Percentiles rank a stretch among this genome's conserved stretches.
Conservation (phyloP, 2,113 vertebrate species). For the Muscicapa adusta region DNA sequence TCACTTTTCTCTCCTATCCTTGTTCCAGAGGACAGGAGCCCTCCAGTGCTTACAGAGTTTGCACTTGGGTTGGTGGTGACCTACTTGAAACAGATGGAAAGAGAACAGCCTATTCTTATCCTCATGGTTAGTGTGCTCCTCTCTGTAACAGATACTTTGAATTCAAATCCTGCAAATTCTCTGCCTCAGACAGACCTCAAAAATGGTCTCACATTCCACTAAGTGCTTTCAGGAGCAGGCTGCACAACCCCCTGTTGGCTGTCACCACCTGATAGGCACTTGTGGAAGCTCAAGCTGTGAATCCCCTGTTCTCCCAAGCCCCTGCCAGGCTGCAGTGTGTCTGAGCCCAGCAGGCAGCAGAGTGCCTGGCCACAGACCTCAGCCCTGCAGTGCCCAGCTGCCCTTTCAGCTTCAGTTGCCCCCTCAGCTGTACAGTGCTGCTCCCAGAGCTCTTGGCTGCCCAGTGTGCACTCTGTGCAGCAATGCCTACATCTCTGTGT, state of each 20-base stretch:
- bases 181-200: background rate
- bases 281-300: background rate
- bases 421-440: background rate
- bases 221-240: background rate
- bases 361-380: background rate
- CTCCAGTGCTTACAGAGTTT: background rate
- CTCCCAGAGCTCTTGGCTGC: background rate
- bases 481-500: background rate
- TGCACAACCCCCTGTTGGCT: background rate
- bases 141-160: background rate
- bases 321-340: background rate
- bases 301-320: background rate
- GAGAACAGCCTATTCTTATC: constrained; percentile 4
- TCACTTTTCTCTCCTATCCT: background rate
- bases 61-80: background rate
- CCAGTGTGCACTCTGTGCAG: background rate
- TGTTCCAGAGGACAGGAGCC: background rate
- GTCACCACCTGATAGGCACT: background rate
- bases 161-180: background rate
- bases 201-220: background rate
- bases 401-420: background rate
- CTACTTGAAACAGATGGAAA: constrained; percentile 48
- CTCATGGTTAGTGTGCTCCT: background rate
- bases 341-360: background rate
- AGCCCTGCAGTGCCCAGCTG: background rate